Conservation (phyloP, 2,113 vertebrate species). For the Scomber japonicus region DNA sequence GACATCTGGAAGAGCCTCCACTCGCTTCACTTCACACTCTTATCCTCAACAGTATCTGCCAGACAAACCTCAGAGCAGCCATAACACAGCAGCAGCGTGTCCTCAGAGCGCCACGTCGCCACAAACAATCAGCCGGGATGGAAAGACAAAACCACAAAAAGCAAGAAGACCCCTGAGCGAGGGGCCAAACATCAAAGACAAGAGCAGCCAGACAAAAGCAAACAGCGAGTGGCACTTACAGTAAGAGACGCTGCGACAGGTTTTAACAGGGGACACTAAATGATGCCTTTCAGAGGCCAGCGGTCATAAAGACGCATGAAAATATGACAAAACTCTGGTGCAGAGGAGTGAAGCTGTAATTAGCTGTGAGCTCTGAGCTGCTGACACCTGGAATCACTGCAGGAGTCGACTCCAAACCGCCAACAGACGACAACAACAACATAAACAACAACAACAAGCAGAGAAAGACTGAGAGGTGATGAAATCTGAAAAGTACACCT, state of each 20-base stretch:
- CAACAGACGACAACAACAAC: slow-evolving; percentile 6
- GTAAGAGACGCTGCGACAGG: slow-evolving; percentile 21
- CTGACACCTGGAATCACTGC: slow-evolving; percentile 60
- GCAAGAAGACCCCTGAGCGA: background rate
- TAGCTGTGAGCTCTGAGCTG: background rate
- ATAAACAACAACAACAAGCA: slow-evolving; percentile 8
- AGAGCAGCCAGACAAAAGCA: background rate
- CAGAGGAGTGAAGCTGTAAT: slow-evolving; percentile 53
- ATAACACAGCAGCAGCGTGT: slow-evolving; percentile 38
- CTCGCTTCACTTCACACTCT: background rate
- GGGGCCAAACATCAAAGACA: slow-evolving; percentile 20
- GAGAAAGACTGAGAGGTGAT: background rate
- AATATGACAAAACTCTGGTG: slow-evolving; percentile 50
- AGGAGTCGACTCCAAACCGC: slow-evolving; percentile 1
- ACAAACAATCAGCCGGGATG: slow-evolving; percentile 1
- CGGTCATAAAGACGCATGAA: slow-evolving; percentile 42
- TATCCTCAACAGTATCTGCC: slow-evolving; percentile 33
- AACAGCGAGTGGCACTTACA: background rate
- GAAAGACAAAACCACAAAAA: background rate
- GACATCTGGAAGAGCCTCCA: slow-evolving; percentile 26
- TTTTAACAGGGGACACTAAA: slow-evolving; percentile 49
- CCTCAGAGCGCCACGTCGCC: slow-evolving; percentile 1
- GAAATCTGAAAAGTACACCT: too few relatives aligned
- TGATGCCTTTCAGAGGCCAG: slow-evolving; percentile 16
- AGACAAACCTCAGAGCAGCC: slow-evolving; percentile 38